Base-by-base conservation (phyloP, 2,888 invertebrate species). In the Lasioglossum lativentre region DNA sequence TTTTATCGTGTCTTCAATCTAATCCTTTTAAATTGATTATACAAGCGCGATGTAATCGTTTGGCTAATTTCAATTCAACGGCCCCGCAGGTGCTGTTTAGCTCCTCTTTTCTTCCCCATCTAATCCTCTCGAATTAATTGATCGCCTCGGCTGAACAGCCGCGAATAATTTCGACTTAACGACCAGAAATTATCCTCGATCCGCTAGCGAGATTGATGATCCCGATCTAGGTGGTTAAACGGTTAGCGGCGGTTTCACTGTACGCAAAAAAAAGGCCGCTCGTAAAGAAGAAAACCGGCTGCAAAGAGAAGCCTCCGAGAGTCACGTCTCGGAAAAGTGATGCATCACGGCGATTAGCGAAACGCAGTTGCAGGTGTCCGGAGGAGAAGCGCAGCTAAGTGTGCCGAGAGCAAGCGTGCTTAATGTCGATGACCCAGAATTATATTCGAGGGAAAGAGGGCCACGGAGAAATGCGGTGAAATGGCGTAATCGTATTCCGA, bases 381-480 rank as follows among this genome's bases (percentile, higher is more conserved):
- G 16, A 52, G 16, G 63, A 63, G 63, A 63, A 16, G 63, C 6
- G 63, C n/a, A n/a, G 34, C 47, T 42, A 47, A 82, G 78, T 78
- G 74, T 82, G 82, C 52, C 42, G 81, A 40, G 52, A 42, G 38
- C 38, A 16, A n/a, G 23, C n/a, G 30, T 27, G 42, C 68, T 75
- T 75, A 70, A 86, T 76, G 73, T 34, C 80, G 80, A 82, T 66
- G 87, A 80, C 85, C 87, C 72, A 80, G 80, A 85, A 52, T 52
- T 52, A 84, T 78, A 84, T 66, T 56, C 23, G 27, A 42, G 59
- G 34, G 82, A 68, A 80, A 77, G 74, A 79, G 38, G 78, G 42
- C 56, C 47, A 66, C 45, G 74, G 74, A 74, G 85, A 84, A 86
- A 84, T 68, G 78, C 19, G 63, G 86, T 76, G 82, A 88, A 84